Base-by-base conservation (phyloP, 2,797 vertebrate species). In the Bovichtus variegatus region DNA sequence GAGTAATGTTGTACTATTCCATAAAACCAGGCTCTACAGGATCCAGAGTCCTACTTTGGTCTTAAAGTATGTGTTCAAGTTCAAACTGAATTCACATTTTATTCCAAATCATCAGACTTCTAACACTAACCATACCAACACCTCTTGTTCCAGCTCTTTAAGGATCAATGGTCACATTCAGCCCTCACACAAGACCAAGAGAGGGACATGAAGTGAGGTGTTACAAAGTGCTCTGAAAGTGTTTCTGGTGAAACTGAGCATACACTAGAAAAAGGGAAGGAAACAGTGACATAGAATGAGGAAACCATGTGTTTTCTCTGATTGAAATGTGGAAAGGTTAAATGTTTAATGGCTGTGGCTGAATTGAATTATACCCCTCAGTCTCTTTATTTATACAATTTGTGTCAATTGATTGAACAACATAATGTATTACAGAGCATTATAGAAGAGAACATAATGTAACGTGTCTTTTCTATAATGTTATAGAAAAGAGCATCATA, bases 221-320 rank as follows among this genome's bases (percentile, higher is more conserved):
- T 61, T 53, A 11, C 31, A 31, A 29, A 36, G 63, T 60, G 72
- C 41, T 53, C 50, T 74, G 64, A 61, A 78, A 63, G 60, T 47
- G 44, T 27, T 67, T 66, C 21, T 36, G 71, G 47, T 62, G 27
- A 75, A 78, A 78, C 6, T 55, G 13, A 57, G 61, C n/a, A 1
- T 44, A 6, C 38, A 77, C 21, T 34, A 44, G 57, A 83, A 85
- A 85, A 55, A 54, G 63, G 69, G 79, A 89, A 89, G 79, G 78
- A 84, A 83, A 70, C 49, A 23, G 19, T 82, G 43, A 87, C 51
- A 60, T 11, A 53, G 57, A 81, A 73, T 38, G 74, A 81, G 53
- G 84, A 88, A 81, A 76, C 63, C 54, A 47, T 51, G 43, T 77
- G 65, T 70, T 63, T 51, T 67, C 57, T 75, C 15, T 66, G 62